Evolutionary conservation across 2,888 invertebrate species (phyloP).

Genomic region (Pseudococcus longispinus): DNA sequence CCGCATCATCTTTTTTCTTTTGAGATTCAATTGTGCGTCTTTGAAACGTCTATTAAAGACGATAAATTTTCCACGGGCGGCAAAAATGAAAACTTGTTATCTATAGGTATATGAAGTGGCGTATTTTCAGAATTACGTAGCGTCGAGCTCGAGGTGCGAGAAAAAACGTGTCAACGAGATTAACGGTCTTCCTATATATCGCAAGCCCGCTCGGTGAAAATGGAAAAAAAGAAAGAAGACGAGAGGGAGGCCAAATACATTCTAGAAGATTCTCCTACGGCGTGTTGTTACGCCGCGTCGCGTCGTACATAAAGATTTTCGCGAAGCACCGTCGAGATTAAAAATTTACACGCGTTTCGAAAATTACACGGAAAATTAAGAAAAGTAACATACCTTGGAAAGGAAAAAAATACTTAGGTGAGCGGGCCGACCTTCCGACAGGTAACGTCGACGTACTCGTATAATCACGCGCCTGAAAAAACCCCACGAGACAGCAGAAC

Average conservation of each 20-base stretch:
- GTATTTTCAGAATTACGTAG: slow-evolving; percentile 4
- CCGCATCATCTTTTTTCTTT: slow-evolving; percentile 16
- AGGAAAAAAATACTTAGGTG: not conserved
- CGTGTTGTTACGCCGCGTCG: not conserved
- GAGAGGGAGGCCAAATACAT: not conserved
- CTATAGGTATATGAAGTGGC: not conserved
- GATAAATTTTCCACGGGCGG: slow-evolving; percentile 26
- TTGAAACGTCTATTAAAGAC: slow-evolving; percentile 38
- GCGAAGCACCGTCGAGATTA: not conserved
- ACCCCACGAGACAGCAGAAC: not conserved
- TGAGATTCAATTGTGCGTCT: slow-evolving; percentile 31
- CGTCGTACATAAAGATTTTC: not conserved
- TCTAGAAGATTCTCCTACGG: not conserved
- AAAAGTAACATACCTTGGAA: not conserved
- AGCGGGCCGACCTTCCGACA: not conserved
- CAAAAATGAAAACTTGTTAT: slow-evolving; percentile 24
- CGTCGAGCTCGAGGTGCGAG: not conserved
- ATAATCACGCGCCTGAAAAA: not conserved
- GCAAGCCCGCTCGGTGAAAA: not conserved
- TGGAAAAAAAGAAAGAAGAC: not conserved
- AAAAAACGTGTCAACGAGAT: slow-evolving; percentile 17
- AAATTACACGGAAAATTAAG: not conserved
- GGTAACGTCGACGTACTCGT: not conserved
- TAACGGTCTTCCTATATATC: slow-evolving; percentile 6
- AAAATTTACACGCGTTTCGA: not conserved